Conservation (phyloP, 2,797 vertebrate species). For the Cynopterus sphinx region DNA sequence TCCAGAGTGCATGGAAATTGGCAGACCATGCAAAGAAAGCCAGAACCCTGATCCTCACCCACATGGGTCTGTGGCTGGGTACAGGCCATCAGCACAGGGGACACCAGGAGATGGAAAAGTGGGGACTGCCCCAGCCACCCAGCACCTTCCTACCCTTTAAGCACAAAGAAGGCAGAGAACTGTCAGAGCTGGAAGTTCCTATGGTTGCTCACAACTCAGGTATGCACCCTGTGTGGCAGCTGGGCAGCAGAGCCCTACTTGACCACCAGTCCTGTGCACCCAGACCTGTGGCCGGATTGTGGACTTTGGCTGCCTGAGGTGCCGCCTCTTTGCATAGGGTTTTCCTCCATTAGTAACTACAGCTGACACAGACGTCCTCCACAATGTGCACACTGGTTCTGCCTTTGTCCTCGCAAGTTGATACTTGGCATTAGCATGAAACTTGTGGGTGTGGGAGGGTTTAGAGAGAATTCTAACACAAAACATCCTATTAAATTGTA, state of each 20-base stretch:
- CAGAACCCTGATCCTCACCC: conserved; percentile 13
- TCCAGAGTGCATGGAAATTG: conserved; percentile 31
- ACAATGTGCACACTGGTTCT: conserved; percentile 91
- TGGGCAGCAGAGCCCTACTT: conserved; percentile 71
- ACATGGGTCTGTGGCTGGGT: conserved; percentile 28
- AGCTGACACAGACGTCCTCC: conserved; percentile 77
- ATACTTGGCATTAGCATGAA: conserved; percentile 96
- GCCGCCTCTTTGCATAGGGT: conserved; percentile 33
- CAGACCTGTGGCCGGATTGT: conserved; percentile 23
- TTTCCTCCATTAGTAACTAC: conserved; percentile 71
- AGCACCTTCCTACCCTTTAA: conserved; percentile 51
- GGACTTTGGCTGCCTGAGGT: conserved; percentile 65
- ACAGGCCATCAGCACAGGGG: conserved; percentile 34
- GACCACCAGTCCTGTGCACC: neutral
- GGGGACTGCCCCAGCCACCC: neutral
- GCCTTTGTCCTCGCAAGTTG: conserved; percentile 93
- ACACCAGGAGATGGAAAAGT: conserved; percentile 25
- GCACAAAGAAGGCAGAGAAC: conserved; percentile 77
- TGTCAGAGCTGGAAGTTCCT: conserved; percentile 72
- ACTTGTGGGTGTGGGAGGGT: conserved; percentile 82
- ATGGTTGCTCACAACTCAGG: conserved; percentile 88
- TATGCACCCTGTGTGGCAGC: conserved; percentile 84
- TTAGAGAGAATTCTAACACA: conserved; percentile 84
- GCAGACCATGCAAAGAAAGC: conserved; percentile 10
- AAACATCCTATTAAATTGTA: conserved; percentile 89